phyloP scores from a whole-genome alignment of 2,797 vertebrate genomes.

The Eurystomus glaucurus region DNA sequence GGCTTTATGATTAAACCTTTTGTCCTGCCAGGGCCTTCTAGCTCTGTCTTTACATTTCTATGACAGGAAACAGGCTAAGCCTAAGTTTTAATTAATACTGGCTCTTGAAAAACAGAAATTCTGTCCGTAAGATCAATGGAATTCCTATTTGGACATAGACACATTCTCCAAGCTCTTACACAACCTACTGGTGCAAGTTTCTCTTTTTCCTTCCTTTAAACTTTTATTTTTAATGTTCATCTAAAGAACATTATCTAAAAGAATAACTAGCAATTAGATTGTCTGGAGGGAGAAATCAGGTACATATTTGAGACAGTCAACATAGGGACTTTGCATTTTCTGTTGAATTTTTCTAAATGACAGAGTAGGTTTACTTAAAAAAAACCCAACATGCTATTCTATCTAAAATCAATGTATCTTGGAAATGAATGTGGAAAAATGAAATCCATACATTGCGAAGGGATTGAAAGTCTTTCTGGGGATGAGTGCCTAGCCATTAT shows the following conservation, averaged over 20 bases:
- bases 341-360: background rate
- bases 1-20: background rate
- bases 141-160: background rate
- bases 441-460: background rate
- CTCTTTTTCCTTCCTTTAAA: background rate
- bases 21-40: background rate
- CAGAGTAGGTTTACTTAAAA: background rate
- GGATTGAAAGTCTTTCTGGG: background rate
- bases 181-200: background rate
- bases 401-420: background rate
- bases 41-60: background rate
- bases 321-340: background rate
- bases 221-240: background rate
- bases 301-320: background rate
- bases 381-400: background rate
- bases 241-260: background rate
- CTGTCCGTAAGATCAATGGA: background rate
- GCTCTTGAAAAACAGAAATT: background rate
- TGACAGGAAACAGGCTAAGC: background rate
- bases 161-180: background rate
- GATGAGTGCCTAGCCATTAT: background rate
- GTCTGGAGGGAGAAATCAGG: background rate
- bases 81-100: background rate
- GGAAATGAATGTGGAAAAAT: background rate
- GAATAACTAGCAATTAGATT: background rate